These are phyloP conservation scores for Arvicanthis niloticus DNA, from an alignment of 2,113 vertebrate genomes.

Conservation along the genomic window DNA sequence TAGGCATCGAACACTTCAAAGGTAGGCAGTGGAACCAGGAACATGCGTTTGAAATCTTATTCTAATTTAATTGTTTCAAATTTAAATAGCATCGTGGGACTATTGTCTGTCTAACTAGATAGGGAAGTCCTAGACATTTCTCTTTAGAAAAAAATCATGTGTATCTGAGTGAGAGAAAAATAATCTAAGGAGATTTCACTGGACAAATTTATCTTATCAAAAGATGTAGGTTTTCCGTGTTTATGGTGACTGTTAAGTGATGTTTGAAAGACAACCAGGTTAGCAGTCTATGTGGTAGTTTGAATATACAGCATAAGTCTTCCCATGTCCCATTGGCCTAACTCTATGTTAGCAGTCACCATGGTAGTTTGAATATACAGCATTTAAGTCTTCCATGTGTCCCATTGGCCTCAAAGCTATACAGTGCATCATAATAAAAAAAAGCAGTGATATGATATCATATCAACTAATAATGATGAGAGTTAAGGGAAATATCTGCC, in stretches of 20 bases:
- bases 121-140: not conserved
- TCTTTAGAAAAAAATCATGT: not conserved
- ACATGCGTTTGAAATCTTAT: not conserved
- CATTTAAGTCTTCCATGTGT: not conserved
- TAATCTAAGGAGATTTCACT: not conserved
- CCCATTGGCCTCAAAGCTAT: not conserved
- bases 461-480: not conserved
- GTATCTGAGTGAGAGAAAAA: no score
- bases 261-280: not conserved
- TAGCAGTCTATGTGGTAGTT: not conserved
- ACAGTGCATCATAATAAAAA: not conserved
- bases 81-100: not conserved
- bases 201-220: not conserved
- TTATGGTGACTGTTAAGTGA: not conserved
- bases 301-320: not conserved
- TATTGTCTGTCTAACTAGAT: not conserved
- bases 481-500: not conserved
- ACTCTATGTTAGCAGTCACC: not conserved
- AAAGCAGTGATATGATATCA: not conserved
- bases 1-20: not conserved
- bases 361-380: not conserved
- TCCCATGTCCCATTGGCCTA: not conserved
- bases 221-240: not conserved
- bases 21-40: not conserved
- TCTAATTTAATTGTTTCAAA: not conserved